A percentile compares a stretch with the other conserved stretches of the same genome.
phyloP scores from a whole-genome alignment of 2,113 vertebrate species.

The Salvelinus namaycush region DNA sequence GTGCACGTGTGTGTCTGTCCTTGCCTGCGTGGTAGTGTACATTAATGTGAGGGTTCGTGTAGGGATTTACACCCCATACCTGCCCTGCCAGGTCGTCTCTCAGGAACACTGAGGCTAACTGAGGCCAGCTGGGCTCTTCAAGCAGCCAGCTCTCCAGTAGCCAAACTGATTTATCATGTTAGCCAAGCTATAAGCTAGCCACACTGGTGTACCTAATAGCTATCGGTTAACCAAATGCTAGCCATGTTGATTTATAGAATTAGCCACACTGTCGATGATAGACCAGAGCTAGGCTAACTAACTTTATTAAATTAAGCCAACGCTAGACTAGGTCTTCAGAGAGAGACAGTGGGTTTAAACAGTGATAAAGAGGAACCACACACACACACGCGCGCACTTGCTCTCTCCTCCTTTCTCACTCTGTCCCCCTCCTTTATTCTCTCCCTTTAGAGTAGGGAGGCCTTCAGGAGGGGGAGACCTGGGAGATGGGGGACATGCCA shows the following conservation, averaged over 20 bases:
- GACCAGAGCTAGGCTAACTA: neutral
- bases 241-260: neutral
- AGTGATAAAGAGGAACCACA: neutral
- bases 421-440: constrained; percentile 7
- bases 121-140: constrained; percentile 75
- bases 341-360: neutral
- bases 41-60: constrained; percentile 47
- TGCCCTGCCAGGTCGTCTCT: constrained; percentile 63
- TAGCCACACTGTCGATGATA: neutral
- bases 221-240: neutral
- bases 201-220: neutral
- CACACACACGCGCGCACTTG: neutral
- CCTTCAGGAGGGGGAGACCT: constrained; percentile 6
- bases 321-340: neutral
- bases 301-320: neutral
- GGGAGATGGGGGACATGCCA: constrained; percentile 51
- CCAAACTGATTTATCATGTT: constrained; percentile 66
- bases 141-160: constrained; percentile 61
- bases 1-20: constrained; percentile 16
- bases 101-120: constrained; percentile 65
- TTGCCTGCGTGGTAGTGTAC: constrained; percentile 35
- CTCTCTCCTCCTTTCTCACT: neutral
- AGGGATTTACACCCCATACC: constrained; percentile 69
- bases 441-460: neutral
- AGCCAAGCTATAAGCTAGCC: neutral